Evolutionary conservation across 2,113 vertebrate genomes (phyloP).

Genomic region (Onychostoma macrolepis): DNA sequence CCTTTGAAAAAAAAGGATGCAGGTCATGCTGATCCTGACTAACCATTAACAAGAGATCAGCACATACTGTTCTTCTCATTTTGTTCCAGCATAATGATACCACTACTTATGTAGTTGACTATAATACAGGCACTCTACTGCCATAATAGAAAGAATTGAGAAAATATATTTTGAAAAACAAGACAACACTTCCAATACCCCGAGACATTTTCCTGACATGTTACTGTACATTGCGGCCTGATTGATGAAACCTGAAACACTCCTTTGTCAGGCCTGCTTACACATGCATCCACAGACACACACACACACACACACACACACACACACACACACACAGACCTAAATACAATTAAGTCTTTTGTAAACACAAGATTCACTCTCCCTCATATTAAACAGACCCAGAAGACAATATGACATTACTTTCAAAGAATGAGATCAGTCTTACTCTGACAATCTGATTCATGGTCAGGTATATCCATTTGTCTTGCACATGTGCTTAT

Average conservation of each 20-base stretch:
- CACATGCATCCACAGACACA: slow-evolving; percentile 12
- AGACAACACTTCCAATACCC: not conserved
- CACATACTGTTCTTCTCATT: slow-evolving; percentile 41
- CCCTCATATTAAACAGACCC: not conserved
- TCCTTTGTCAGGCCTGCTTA: not conserved
- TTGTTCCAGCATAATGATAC: slow-evolving; percentile 17
- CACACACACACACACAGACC: not conserved
- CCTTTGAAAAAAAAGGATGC: not conserved
- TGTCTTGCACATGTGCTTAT: not conserved
- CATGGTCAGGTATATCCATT: not conserved
- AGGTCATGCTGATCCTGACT: slow-evolving; percentile 8
- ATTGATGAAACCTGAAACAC: not conserved
- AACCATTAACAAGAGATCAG: slow-evolving; percentile 38
- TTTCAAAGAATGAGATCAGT: not conserved
- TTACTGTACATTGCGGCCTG: not conserved
- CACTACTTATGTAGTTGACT: not conserved
- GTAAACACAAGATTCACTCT: not conserved
- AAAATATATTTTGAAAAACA: not conserved
- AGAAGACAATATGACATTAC: not conserved
- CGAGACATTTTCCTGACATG: not conserved
- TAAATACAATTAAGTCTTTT: not conserved
- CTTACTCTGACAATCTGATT: not conserved
- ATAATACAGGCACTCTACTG: not conserved
- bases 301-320: not conserved
- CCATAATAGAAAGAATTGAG: not conserved